A percentile compares a stretch with the other conserved stretches of the same genome.
These are phyloP conservation scores for Epizoanthus ramosus DNA, from an alignment of 92 coral and sea anemone genomes.

Conservation along the genomic window DNA sequence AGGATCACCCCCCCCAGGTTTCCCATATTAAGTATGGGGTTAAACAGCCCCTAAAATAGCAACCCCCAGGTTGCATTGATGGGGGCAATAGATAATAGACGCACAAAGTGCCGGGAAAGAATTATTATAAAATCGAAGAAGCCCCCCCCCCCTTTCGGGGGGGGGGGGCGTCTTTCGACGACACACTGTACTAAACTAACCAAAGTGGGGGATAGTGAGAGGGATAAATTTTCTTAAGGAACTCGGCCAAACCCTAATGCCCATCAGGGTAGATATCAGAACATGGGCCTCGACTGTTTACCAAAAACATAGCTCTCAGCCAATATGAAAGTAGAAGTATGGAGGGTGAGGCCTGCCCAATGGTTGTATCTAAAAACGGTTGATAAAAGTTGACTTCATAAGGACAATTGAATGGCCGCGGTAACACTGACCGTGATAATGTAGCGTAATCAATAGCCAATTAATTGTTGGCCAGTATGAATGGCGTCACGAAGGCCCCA, in stretches of 20 bases:
- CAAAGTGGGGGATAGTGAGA: slow-evolving; percentile 83
- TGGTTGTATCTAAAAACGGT: slow-evolving; percentile 80
- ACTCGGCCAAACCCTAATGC: slow-evolving; percentile 77
- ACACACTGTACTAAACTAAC: slow-evolving; percentile 79
- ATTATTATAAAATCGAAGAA: slow-evolving; percentile 55
- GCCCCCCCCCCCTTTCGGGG: not conserved
- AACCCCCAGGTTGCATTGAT: slow-evolving; percentile 69
- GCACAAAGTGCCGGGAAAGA: slow-evolving; percentile 85
- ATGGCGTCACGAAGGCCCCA: slow-evolving; percentile 89
- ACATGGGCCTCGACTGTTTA: slow-evolving; percentile 91
- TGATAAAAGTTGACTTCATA: slow-evolving; percentile 66
- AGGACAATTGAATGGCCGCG: slow-evolving; percentile 93
- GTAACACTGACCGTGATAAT: slow-evolving; percentile 93
- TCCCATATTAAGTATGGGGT: slow-evolving; percentile 52
- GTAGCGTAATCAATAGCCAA: slow-evolving; percentile 92
- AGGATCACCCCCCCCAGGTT: slow-evolving; percentile 69
- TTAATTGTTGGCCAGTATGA: slow-evolving; percentile 96
- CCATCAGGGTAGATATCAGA: slow-evolving; percentile 51
- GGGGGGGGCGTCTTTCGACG: not conserved
- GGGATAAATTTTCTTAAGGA: slow-evolving; percentile 90
- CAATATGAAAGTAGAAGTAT: slow-evolving; percentile 76
- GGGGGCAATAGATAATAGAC: slow-evolving; percentile 69
- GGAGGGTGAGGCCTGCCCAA: slow-evolving; percentile 95
- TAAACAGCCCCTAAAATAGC: slow-evolving; percentile 82
- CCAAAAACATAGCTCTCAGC: slow-evolving; percentile 97